These are phyloP conservation scores for Portevinia maculata DNA, from an alignment of 2,888 invertebrate genomes.

Conservation along the genomic window DNA sequence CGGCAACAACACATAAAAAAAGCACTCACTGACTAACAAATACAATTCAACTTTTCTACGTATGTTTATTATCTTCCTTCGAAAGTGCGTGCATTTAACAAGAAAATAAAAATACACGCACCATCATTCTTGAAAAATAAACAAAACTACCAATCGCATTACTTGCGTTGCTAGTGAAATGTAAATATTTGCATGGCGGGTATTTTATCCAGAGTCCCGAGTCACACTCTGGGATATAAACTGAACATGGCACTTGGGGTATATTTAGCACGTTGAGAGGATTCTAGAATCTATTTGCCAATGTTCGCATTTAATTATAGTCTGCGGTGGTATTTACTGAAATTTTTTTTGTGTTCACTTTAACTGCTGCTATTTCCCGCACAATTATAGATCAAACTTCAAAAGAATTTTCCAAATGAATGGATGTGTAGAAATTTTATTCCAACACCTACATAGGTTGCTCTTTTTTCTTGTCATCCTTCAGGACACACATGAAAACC, in stretches of 20 bases:
- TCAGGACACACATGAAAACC: conserved; percentile 32
- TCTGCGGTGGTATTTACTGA: conserved; percentile 48
- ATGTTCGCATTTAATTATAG: conserved; percentile 66
- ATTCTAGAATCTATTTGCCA: conserved; percentile 66
- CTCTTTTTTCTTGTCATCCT: conserved; percentile 13
- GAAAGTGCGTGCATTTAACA: conserved; percentile 40
- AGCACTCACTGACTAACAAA: conserved; percentile 6
- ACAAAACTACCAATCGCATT: conserved; percentile 53
- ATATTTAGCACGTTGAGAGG: conserved; percentile 56
- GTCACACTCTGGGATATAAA: conserved; percentile 22
- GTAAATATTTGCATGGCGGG: conserved; percentile 72
- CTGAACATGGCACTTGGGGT: conserved; percentile 3
- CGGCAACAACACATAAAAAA: conserved; percentile 25
- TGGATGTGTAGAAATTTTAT: conserved; percentile 37
- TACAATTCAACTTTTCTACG: conserved; percentile 12
- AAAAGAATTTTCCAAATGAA: conserved; percentile 51
- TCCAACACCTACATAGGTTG: conserved; percentile 49
- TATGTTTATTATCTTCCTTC: conserved; percentile 49
- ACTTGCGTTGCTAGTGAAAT: conserved; percentile 69
- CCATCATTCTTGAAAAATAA: conserved; percentile 49
- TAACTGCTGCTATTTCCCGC: conserved; percentile 18
- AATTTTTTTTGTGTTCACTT: conserved; percentile 31
- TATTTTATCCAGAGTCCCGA: conserved; percentile 66
- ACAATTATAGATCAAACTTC: conserved; percentile 62
- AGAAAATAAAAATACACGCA: conserved; percentile 49